Evolutionary conservation across 2,888 invertebrate genomes (phyloP).

Genomic region (Hydrotaea diabolus): DNA sequence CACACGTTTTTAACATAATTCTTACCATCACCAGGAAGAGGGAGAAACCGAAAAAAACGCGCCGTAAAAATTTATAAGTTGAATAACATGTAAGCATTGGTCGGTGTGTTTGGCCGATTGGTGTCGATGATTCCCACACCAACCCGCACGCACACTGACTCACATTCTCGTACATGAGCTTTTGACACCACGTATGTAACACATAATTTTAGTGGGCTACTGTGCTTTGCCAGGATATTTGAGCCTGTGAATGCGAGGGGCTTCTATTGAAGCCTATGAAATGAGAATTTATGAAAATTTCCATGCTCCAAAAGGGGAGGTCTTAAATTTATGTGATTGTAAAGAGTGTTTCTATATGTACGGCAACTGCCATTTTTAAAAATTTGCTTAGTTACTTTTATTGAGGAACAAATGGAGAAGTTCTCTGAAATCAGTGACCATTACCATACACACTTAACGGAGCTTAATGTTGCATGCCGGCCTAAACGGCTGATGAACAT

Average conservation of each 20-base stretch:
- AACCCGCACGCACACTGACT: no score
- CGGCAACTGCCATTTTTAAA: no score
- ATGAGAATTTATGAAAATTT: slow-evolving; percentile 14
- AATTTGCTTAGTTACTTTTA: no score
- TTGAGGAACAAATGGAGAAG: no score
- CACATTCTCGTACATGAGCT: neutral
- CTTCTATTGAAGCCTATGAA: neutral
- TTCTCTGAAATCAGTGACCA: no score
- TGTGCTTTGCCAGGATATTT: neutral
- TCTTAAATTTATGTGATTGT: neutral
- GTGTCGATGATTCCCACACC: no score
- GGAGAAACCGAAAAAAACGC: neutral
- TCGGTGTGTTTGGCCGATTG: no score
- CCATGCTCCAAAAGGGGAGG: neutral
- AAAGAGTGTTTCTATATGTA: no score
- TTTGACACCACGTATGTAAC: slow-evolving; percentile 19
- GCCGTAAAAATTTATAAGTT: neutral
- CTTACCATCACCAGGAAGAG: neutral
- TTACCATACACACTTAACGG: no score
- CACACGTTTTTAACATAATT: slow-evolving; percentile 27
- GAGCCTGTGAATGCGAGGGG: neutral
- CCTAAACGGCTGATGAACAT: no score
- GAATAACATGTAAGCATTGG: neutral
- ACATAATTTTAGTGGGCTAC: slow-evolving; percentile 21
- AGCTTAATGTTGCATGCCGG: no score